Evolutionary conservation across 1,140 invertebrate species (phyloP).

Genomic region (Zaprionus gabonicus): DNA sequence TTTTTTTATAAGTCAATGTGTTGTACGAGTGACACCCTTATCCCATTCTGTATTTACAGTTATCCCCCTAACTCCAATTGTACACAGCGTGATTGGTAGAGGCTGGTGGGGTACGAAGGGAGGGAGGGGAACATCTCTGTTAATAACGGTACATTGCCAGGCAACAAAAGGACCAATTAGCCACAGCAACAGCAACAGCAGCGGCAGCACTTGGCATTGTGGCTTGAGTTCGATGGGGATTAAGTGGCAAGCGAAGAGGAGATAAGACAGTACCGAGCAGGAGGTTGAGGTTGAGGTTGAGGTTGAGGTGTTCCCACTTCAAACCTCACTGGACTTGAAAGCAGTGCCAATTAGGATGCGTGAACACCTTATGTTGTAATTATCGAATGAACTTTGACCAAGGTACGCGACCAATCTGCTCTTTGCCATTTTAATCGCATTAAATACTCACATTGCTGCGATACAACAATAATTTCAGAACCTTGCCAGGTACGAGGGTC

Average conservation of each 20-base stretch:
- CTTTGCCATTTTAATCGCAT: conserved; percentile 75
- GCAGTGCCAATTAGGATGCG: not conserved
- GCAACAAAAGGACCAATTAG: conserved; percentile 13
- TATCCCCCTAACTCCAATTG: not conserved
- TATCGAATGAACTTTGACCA: conserved; percentile 46
- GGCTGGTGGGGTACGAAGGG: not conserved
- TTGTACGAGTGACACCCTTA: too few relatives aligned
- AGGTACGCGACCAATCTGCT: conserved; percentile 29
- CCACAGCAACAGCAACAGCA: not conserved
- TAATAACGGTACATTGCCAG: conserved; percentile 1
- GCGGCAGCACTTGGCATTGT: too few relatives aligned
- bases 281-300: not conserved
- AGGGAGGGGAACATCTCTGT: not conserved
- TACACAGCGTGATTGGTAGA: too few relatives aligned
- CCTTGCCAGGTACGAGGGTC: not conserved
- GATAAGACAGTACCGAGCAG: not conserved
- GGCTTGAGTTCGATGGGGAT: not conserved
- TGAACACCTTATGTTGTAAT: conserved; percentile 39
- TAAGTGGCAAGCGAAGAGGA: not conserved
- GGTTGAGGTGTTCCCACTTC: not conserved
- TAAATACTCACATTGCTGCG: conserved; percentile 59
- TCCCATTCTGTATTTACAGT: not conserved
- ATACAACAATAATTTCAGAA: not conserved
- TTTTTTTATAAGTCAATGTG: too few relatives aligned
- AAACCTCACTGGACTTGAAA: not conserved